Conservation (phyloP, 2,888 invertebrate genomes). For the Idaea biselata region DNA sequence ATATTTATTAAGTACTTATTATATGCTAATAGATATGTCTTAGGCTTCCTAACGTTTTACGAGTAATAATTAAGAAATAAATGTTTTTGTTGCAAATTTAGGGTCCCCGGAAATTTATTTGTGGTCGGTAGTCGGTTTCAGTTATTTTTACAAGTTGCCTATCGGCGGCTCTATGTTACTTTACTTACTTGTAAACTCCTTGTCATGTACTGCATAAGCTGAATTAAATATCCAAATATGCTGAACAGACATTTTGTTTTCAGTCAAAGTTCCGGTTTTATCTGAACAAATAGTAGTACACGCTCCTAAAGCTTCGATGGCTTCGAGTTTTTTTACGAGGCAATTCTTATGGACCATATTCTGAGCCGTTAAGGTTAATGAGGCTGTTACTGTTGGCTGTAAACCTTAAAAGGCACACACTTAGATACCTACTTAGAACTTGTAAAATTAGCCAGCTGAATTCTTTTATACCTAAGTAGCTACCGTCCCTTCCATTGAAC, state of each 20-base stretch:
- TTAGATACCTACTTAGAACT: not conserved
- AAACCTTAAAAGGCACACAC: conserved; percentile 77
- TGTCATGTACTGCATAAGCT: conserved; percentile 91
- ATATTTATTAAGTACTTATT: not conserved
- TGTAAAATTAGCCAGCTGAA: not conserved
- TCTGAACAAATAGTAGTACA: conserved; percentile 99
- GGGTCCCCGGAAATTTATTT: not conserved
- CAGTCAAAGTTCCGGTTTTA: conserved; percentile 98
- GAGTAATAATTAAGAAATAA: not conserved
- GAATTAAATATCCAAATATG: conserved; percentile 98
- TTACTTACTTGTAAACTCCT: conserved; percentile 43
- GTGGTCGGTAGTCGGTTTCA: too few relatives aligned
- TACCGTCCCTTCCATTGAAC: too few relatives aligned
- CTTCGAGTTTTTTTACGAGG: conserved; percentile 98
- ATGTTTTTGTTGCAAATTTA: not conserved
- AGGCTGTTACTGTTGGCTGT: conserved; percentile 98
- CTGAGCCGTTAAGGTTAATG: conserved; percentile 97
- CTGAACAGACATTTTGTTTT: conserved; percentile 99
- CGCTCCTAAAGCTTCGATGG: conserved; percentile 98
- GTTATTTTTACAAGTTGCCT: not conserved
- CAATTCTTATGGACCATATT: conserved; percentile 99
- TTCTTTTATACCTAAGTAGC: too few relatives aligned
- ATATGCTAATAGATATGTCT: not conserved
- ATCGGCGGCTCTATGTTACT: not conserved
- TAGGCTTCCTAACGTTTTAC: not conserved